Base-by-base conservation (phyloP, 1,140 invertebrate species). In the Rhagoletis zephyria region DNA sequence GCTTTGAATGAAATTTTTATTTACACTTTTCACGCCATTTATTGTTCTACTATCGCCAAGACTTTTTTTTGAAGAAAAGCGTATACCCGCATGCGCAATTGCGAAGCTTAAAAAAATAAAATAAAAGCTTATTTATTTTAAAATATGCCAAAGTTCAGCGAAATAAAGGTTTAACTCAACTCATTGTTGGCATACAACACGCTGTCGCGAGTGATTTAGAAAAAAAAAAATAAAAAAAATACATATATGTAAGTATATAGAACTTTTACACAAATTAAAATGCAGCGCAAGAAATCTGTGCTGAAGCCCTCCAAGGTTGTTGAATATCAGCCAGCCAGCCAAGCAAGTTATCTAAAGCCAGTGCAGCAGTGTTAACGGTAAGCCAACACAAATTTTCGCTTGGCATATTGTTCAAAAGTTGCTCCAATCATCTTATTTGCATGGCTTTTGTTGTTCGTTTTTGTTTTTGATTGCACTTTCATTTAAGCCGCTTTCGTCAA, bases 81-180 rank as follows among this genome's bases (percentile, higher is more conserved):
- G 51, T 7, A 10, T 56, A 10, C 2, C 5, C 10, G 51, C 5
- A 56, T 56, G 10, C 10, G 51, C 10, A 56, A 10, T 56, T 56
- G 30, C 30, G 51, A 56, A 56, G 10, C 10, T 0, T 10, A 56
- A 1, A 56, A n/a, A 56, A 56, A 56, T 7, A 56, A 56, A 56
- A 56, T 7, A 56, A 56, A 56, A 7, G 51, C 30, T 30, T 30
- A 30, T 30, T 30, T 30, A 56, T 56, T 56, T 56, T 56, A 56
- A 56, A 56, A 56, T 7, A 56, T 56, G 51, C 5, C 51, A 56
- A 91, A 91, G 91, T 91, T 91, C 90, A 91, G 85, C 89, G 88
- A 89, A 90, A 91, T 88, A 91, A 91, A 91, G 91, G 90, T 91
- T 91, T 91, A 91, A 90, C 89, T 91, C 91, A 74, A 87, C 89